Evolutionary conservation across 2,113 vertebrate genomes (phyloP).

Genomic region (Morone chrysops): DNA sequence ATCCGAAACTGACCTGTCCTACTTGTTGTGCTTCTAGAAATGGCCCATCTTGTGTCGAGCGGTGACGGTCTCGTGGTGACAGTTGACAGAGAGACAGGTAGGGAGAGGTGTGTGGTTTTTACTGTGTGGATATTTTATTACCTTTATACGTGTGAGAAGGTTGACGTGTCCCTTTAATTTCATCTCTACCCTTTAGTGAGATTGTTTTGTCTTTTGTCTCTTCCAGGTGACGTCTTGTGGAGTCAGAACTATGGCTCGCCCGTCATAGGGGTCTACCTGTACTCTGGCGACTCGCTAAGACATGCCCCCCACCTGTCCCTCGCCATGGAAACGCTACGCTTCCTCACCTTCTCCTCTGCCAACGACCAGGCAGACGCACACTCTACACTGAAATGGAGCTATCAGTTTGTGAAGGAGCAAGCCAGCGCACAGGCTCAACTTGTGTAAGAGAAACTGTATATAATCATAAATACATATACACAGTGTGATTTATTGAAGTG

Average conservation of each 20-base stretch:
- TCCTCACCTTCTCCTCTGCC: constrained; percentile 91
- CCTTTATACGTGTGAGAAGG: neutral
- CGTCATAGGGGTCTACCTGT: constrained; percentile 91
- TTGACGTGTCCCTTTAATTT: neutral
- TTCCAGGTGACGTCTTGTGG: constrained; percentile 90
- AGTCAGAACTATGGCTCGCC: constrained; percentile 94
- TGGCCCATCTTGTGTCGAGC: constrained; percentile 92
- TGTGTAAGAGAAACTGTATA: constrained; percentile 83
- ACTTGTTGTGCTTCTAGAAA: constrained; percentile 81
- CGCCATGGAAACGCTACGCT: constrained; percentile 94
- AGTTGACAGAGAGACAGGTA: constrained; percentile 88
- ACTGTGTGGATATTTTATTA: neutral
- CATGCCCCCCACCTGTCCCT: constrained; percentile 92
- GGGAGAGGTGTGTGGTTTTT: constrained; percentile 51
- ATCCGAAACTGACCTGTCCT: neutral
- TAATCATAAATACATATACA: neutral
- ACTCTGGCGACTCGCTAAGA: constrained; percentile 91
- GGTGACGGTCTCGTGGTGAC: constrained; percentile 95
- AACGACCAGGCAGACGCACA: constrained; percentile 73
- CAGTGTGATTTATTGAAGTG: neutral
- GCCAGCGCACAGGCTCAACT: constrained; percentile 88
- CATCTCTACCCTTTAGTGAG: neutral
- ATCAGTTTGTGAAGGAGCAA: constrained; percentile 86
- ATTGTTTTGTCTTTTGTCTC: neutral
- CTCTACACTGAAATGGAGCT: constrained; percentile 89